Conservation (phyloP, 1,140 invertebrate genomes). For the Drosophila lacertosa region DNA sequence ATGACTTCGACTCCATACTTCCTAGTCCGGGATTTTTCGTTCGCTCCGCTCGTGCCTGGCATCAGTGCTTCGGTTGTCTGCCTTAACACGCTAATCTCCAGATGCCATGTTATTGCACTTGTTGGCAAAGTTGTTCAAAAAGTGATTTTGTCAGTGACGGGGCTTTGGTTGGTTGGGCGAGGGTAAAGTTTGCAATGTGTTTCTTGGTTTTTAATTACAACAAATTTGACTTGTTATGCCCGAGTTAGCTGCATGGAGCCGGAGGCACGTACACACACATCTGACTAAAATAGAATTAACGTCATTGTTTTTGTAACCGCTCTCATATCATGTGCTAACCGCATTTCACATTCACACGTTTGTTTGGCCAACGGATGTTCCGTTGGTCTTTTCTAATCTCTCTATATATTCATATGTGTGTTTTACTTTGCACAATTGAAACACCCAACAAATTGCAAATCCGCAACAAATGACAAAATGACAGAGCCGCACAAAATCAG, state of each 20-base stretch:
- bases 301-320: constrained; percentile 69
- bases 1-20: neutral
- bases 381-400: constrained; percentile 20
- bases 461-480: constrained; percentile 61
- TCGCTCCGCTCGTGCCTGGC: constrained; percentile 3
- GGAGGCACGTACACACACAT: constrained; percentile 52
- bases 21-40: neutral
- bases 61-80: constrained; percentile 40
- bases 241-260: constrained; percentile 58
- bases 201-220: constrained; percentile 80
- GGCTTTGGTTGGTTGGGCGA: constrained; percentile 13
- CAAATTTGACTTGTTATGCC: constrained; percentile 76
- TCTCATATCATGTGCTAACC: constrained; percentile 76
- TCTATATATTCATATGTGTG: constrained; percentile 48
- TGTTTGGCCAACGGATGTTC: constrained; percentile 50
- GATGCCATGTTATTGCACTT: constrained; percentile 81
- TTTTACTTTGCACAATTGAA: constrained; percentile 78
- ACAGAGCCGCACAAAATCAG: constrained; percentile 73
- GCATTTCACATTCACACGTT: constrained; percentile 54
- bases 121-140: constrained; percentile 79
- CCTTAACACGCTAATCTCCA: constrained; percentile 76
- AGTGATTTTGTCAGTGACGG: constrained; percentile 71
- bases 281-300: constrained; percentile 76
- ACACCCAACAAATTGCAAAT: constrained; percentile 58
- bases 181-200: constrained; percentile 65